A percentile compares a stretch with the other conserved stretches of the same genome.
phyloP scores from a whole-genome alignment of 2,797 vertebrate genomes.

The Tenualosa ilisha region DNA sequence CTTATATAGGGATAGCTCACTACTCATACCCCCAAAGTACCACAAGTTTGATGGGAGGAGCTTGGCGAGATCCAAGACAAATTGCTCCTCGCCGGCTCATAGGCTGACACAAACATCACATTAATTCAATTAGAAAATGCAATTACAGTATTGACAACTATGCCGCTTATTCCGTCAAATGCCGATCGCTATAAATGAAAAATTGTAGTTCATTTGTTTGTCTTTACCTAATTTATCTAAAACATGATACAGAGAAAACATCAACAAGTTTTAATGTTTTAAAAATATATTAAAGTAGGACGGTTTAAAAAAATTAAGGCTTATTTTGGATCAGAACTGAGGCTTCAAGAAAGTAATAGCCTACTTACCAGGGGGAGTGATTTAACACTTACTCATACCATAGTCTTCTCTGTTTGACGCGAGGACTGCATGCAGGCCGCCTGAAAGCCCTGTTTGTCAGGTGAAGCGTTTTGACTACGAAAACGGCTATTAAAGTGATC shows the following conservation, averaged over 20 bases:
- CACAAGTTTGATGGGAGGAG: slow-evolving; percentile 70
- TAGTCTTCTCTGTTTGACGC: neutral
- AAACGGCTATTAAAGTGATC: neutral
- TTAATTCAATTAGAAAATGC: slow-evolving; percentile 82
- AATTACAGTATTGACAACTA: slow-evolving; percentile 8
- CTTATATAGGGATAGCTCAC: slow-evolving; percentile 71
- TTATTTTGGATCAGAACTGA: neutral
- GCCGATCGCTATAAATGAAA: neutral
- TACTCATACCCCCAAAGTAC: slow-evolving; percentile 62
- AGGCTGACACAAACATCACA: slow-evolving; percentile 66
- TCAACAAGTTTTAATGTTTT: too few relatives aligned
- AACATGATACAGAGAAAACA: neutral
- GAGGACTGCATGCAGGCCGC: neutral
- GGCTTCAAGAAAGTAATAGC: neutral
- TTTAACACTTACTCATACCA: neutral
- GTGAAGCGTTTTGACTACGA: slow-evolving; percentile 6
- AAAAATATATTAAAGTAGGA: too few relatives aligned
- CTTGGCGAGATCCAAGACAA: slow-evolving; percentile 52
- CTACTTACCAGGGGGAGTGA: slow-evolving; percentile 15
- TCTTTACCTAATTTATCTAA: too few relatives aligned
- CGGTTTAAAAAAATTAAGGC: neutral
- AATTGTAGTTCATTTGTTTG: neutral
- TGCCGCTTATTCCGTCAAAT: neutral
- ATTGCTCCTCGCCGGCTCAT: slow-evolving; percentile 65
- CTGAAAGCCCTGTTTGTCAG: neutral